Evolutionary conservation across 2,888 invertebrate genomes (phyloP), one percentile per base, ranked within the genome.

Genomic region (Deilephila elpenor): DNA sequence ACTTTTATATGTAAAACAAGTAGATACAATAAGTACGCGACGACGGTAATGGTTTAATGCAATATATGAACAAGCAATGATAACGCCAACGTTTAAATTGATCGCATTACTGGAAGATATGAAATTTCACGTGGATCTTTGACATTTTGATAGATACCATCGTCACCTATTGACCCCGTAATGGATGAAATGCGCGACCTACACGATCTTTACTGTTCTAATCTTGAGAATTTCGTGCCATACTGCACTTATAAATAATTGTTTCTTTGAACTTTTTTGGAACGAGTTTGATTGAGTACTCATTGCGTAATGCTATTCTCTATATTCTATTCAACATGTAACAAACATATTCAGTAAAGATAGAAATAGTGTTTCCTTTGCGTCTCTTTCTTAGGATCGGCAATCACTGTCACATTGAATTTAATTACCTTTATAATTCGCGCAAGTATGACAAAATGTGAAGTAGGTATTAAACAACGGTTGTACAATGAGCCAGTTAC

Each of bases 111-210:
- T 71, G 76, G 59, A 72, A n/a, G 19, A 3, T 32, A 75, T 83
- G 81, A 80, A 80, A 82, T 84, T 82, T 84, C 78, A 78, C 78
- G 79, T 82, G 32, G 80, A 79, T 82, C 82, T 85, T 89, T 87
- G 88, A 86, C 88, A 88, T 91, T 91, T 87, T 83, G 84, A 80
- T 77, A 84, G 87, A 88, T 89, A 83, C 77, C 76, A 88, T 90
- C 89, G 83, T 79, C 82, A 85, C 84, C 86, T 88, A 80, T 88
- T 89, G 89, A 89, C 88, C 84, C 78, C 73, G 74, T 74, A 74
- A 79, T 79, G 78, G 77, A 14, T 34, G 32, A 53, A 53, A 71
- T 20, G 17, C 44, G 11, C 44, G 64, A 62, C 34, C 60, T 74
- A 62, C 19, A 32, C 29, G n/a, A 62, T 62, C 53, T 53, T 61